Evolutionary conservation across 2,888 invertebrate species (phyloP).

Genomic region (Cheilosia impressa): DNA sequence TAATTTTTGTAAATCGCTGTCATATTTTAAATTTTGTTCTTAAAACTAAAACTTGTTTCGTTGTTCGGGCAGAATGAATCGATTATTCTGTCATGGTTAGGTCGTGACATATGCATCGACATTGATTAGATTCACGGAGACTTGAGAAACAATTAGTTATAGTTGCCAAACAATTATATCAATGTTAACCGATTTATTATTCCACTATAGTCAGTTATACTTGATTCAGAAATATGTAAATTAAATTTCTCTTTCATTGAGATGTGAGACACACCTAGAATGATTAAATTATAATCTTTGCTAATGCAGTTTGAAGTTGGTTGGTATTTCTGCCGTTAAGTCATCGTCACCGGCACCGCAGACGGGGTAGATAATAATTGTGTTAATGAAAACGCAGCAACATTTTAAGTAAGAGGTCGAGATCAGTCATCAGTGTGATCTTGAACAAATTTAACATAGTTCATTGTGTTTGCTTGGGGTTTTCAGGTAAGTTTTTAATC

Average conservation of each 20-base stretch:
- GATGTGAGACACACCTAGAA: not conserved
- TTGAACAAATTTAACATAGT: not conserved
- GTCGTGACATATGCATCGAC: not conserved
- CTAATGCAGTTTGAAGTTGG: too few species aligned
- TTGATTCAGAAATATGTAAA: constrained; percentile 30
- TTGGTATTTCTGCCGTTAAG: too few species aligned
- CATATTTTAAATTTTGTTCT: not conserved
- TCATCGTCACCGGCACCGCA: too few species aligned
- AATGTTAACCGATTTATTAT: constrained; percentile 32
- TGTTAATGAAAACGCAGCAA: not conserved
- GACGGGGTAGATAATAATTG: too few species aligned
- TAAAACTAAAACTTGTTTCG: not conserved
- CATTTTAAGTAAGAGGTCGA: not conserved
- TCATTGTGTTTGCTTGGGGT: not conserved
- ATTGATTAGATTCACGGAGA: not conserved
- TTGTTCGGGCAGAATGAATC: not conserved
- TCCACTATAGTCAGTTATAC: constrained; percentile 22
- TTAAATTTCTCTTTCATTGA: constrained; percentile 30
- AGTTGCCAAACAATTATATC: constrained; percentile 11
- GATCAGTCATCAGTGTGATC: not conserved
- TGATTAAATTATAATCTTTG: not conserved
- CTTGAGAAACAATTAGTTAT: not conserved
- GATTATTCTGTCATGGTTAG: not conserved
- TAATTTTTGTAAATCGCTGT: not conserved
- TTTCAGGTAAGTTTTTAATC: not conserved